These are phyloP conservation scores for Myripristis jacobus DNA, from an alignment of 2,797 vertebrate genomes.

Conservation along the genomic window DNA sequence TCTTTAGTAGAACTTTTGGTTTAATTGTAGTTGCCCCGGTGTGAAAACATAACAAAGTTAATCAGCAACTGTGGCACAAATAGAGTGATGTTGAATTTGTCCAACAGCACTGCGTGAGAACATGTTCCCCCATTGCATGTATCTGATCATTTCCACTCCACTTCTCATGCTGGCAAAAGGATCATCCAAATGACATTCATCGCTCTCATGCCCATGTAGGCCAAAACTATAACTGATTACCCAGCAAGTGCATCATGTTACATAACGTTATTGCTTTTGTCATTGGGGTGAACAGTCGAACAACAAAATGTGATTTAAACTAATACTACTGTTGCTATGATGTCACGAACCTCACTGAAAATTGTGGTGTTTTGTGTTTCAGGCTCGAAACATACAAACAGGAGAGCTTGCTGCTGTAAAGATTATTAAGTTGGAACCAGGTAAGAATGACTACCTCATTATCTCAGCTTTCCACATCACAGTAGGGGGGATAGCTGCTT, in stretches of 20 bases:
- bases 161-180: slow-evolving; percentile 2
- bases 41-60: neutral
- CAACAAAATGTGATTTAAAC: neutral
- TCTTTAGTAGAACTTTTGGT: neutral
- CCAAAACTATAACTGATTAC: neutral
- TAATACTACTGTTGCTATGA: neutral
- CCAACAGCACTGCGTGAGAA: neutral
- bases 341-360: neutral
- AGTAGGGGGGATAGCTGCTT: neutral
- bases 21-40: neutral
- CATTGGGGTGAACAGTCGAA: neutral
- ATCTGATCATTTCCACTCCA: slow-evolving; percentile 13
- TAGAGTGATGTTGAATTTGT: neutral
- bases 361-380: slow-evolving; percentile 70
- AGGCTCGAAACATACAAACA: slow-evolving; percentile 96
- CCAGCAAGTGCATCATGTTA: slow-evolving; percentile 24
- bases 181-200: slow-evolving; percentile 4
- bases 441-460: slow-evolving; percentile 80
- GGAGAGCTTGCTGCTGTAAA: slow-evolving; percentile 98
- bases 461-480: slow-evolving; percentile 21
- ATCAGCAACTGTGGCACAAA: neutral
- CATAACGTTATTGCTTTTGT: slow-evolving; percentile 26
- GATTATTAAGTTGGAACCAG: slow-evolving; percentile 98
- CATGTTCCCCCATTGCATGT: neutral
- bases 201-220: slow-evolving; percentile 21